Conservation (phyloP, 2,113 vertebrate genomes). For the Platysternon megacephalum region DNA sequence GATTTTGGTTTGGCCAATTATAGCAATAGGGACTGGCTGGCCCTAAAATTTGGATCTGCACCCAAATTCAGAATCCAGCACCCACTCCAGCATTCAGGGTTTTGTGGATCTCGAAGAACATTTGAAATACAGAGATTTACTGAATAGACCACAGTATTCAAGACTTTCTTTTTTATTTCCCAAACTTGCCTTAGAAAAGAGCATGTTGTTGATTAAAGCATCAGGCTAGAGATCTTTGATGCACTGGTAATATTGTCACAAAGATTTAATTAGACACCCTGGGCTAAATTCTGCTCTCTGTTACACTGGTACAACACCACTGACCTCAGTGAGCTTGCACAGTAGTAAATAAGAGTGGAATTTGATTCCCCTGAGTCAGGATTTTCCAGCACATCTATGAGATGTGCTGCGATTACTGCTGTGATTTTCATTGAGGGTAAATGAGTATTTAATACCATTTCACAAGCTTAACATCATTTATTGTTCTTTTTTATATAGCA, state of each 20-base stretch:
- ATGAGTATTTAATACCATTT: neutral
- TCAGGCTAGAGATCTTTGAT: neutral
- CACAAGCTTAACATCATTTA: neutral
- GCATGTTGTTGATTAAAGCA: neutral
- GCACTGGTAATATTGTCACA: neutral
- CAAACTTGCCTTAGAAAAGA: neutral
- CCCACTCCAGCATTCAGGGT: neutral
- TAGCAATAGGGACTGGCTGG: neutral
- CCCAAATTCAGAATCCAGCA: neutral
- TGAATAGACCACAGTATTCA: neutral
- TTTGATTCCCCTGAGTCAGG: neutral
- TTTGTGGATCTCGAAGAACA: neutral
- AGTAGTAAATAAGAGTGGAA: neutral
- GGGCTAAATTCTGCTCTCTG: neutral
- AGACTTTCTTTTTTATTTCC: too few species aligned
- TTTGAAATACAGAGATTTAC: neutral
- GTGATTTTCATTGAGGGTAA: rapidly evolving
- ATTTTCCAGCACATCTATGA: neutral
- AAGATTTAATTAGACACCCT: neutral
- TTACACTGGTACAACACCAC: neutral
- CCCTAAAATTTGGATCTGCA: neutral
- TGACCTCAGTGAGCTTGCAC: neutral
- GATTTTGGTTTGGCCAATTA: neutral
- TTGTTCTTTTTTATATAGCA: neutral
- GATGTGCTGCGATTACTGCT: neutral